Conservation (phyloP, 2,113 vertebrate species). For the Pandion haliaetus region DNA sequence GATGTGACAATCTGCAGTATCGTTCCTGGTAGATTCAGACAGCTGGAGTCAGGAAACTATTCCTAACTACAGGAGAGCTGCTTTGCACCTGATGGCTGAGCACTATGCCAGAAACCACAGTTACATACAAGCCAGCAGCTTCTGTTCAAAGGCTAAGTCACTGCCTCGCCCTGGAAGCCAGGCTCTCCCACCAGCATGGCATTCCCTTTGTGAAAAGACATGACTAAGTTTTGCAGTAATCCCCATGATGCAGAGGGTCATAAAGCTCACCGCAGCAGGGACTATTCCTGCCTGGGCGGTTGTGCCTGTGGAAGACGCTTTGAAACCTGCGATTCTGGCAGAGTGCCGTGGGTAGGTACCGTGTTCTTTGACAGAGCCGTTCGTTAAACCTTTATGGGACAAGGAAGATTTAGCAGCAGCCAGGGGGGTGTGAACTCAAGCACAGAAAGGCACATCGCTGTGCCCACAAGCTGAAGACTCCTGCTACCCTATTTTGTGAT, state of each 20-base stretch:
- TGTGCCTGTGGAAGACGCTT: neutral
- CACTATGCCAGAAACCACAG: neutral
- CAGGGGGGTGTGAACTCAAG: neutral
- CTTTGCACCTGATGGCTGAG: neutral
- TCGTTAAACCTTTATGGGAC: neutral
- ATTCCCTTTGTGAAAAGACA: neutral
- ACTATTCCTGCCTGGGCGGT: neutral
- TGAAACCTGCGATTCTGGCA: neutral
- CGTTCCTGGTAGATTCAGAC: neutral
- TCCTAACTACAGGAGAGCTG: neutral
- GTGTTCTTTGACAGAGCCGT: neutral
- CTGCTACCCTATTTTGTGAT: neutral
- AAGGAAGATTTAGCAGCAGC: neutral
- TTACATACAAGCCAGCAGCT: neutral
- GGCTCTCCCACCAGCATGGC: neutral
- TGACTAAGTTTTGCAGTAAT: neutral
- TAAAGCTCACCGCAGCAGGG: neutral
- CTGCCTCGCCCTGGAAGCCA: neutral
- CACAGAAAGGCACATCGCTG: neutral
- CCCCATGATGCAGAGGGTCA: neutral
- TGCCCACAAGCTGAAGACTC: neutral
- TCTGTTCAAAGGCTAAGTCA: neutral
- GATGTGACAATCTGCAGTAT: neutral
- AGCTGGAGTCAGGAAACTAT: neutral
- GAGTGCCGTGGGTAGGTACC: neutral